Conservation (phyloP, 2,113 vertebrate genomes). For the Pithys albifrons region DNA sequence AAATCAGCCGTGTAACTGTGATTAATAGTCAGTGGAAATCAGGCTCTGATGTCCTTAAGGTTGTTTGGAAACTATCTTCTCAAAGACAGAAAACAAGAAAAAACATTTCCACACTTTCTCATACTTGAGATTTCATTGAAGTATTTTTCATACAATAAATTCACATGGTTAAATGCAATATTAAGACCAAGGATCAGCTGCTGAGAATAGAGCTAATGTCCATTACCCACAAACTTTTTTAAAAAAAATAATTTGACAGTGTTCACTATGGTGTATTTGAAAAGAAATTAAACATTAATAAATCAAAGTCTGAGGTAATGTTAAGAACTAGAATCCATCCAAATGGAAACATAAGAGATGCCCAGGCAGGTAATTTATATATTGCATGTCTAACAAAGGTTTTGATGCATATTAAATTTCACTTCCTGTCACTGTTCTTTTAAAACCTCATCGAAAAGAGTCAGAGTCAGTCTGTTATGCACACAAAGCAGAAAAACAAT, state of each 20-base stretch:
- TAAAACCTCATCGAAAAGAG: not conserved
- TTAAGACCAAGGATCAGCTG: not conserved
- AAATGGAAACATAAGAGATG: not conserved
- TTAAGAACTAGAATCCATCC: not conserved
- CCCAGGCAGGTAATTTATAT: not conserved
- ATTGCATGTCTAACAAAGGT: not conserved
- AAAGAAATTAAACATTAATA: not conserved
- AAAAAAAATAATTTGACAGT: not conserved
- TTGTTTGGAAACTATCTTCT: not conserved
- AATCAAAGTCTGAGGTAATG: not conserved
- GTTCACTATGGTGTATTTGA: not conserved
- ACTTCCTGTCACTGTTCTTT: not conserved
- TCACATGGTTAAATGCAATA: not conserved
- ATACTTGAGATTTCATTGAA: not conserved
- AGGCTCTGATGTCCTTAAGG: not conserved
- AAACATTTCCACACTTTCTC: not conserved
- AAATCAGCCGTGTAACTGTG: not conserved
- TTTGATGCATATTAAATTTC: not conserved
- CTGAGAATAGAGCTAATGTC: not conserved
- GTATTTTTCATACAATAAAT: not conserved
- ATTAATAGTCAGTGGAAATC: not conserved
- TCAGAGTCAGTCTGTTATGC: not conserved
- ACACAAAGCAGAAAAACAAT: not conserved
- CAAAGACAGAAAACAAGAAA: not conserved
- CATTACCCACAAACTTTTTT: not conserved